Conservation (phyloP, 2,113 vertebrate genomes). For the Cyprinodon brontotheroides region DNA sequence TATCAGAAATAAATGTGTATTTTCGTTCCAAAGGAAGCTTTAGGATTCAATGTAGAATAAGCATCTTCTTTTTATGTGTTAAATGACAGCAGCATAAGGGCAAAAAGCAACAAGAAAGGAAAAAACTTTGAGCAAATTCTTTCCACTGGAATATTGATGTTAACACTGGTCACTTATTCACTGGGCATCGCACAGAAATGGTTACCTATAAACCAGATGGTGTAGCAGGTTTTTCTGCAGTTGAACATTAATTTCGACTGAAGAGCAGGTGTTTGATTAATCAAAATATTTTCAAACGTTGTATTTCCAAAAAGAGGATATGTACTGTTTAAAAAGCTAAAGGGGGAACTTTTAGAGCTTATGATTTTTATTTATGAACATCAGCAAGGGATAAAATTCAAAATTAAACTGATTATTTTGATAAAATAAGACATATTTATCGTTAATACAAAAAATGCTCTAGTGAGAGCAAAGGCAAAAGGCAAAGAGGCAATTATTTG, state of each 20-base stretch:
- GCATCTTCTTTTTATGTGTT: neutral
- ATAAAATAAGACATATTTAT: too few species aligned
- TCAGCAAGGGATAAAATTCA: too few species aligned
- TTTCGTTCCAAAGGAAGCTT: too few species aligned
- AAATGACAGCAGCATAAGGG: neutral
- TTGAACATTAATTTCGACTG: conserved; percentile 20
- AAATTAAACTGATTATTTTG: too few species aligned
- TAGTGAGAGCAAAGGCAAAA: too few species aligned
- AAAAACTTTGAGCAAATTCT: neutral
- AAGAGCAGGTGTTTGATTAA: neutral
- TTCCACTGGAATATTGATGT: neutral
- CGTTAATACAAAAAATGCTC: too few species aligned
- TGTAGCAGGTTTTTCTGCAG: conserved; percentile 1
- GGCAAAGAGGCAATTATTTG: too few species aligned
- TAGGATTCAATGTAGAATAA: neutral
- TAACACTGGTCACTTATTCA: conserved; percentile 13
- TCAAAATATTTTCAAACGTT: neutral
- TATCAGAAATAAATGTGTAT: too few species aligned
- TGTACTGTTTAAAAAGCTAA: neutral
- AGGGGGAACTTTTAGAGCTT: too few species aligned
- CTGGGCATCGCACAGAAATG: conserved; percentile 42
- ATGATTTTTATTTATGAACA: too few species aligned
- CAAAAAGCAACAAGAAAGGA: neutral
- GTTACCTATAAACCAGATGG: conserved; percentile 32
- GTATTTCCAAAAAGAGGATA: neutral